Conservation (phyloP, 2,113 vertebrate genomes). For the Platysternon megacephalum region DNA sequence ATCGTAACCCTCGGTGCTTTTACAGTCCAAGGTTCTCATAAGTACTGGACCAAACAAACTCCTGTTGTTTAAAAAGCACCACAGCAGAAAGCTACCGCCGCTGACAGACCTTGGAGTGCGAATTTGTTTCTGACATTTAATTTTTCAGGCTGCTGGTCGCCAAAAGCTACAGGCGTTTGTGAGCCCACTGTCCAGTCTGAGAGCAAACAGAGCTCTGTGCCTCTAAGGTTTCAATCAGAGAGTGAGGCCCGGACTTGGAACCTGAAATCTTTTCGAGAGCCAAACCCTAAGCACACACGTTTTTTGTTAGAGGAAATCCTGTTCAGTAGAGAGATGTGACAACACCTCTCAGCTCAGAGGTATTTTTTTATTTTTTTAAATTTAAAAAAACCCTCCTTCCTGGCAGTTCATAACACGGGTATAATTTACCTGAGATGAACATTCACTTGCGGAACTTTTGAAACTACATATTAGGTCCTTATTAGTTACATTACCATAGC, state of each 20-base stretch:
- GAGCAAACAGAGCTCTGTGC: not conserved
- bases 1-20: not conserved
- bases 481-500: not conserved
- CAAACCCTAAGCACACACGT: rapidly evolving
- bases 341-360: rapidly evolving
- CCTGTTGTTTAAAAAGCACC: not conserved
- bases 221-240: not conserved
- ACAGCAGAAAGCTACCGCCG: rapidly evolving
- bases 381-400: not conserved
- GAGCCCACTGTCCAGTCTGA: not conserved
- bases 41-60: not conserved
- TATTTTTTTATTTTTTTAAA: not conserved
- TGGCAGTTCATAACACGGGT: not conserved
- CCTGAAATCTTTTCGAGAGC: rapidly evolving
- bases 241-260: not conserved
- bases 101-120: rapidly evolving
- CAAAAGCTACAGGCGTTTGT: not conserved
- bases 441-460: not conserved
- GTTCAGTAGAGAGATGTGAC: not conserved
- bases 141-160: not conserved
- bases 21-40: not conserved
- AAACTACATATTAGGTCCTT: not conserved
- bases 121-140: rapidly evolving
- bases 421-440: not conserved
- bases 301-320: not conserved